Base-by-base conservation (phyloP, 2,888 invertebrate species). In the Lasioglossum figueresi region DNA sequence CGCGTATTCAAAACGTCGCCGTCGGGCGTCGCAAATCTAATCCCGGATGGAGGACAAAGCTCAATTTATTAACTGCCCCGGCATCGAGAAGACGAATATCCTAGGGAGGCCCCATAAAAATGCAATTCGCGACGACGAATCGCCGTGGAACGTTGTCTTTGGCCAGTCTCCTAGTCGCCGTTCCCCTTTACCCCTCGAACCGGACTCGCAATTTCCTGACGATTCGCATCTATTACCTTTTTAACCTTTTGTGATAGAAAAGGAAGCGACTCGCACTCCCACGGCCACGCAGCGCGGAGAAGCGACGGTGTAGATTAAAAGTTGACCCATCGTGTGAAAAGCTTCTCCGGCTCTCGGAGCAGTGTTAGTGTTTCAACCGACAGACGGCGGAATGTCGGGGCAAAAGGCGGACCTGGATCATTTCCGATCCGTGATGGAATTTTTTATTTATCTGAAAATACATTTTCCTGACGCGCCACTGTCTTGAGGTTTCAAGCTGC, bases 121-220 rank as follows among this genome's bases (percentile, higher is more conserved):
- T 76, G 80, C 73, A 82, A 76, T 85, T 76, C 56, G 63, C 76
- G 43, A 71, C 45, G 59, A 82, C 77, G 70, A 43, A 31, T 79
- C 52, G 45, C 37, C 19, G 52, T 68, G 70, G 59, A 74, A 81
- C 59, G 73, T 63, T 73, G 79, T 5, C 77, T 19, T 48, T 82
- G 86, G 82, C 75, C 70, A 83, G 80, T 43, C 82, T 82, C 27
- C 52, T 76, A 80, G 82, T 72, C 80, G 82, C 78, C 79, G 68
- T 40, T 34, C 40, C 52, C 52, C 43, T 70, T 76, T 59, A 63
- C n/a, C 14, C 16, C 37, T 23, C 43, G 23, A 27, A 43, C 31
- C 19, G 37, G 52, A 45, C 48, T 71, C 76, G 76, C 72, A 66
- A 83, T 76, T 83, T 83, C 52, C 76, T 72, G 37, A 56, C 66